Conservation (phyloP, 2,113 vertebrate species). For the Lethenteron reissneri region DNA sequence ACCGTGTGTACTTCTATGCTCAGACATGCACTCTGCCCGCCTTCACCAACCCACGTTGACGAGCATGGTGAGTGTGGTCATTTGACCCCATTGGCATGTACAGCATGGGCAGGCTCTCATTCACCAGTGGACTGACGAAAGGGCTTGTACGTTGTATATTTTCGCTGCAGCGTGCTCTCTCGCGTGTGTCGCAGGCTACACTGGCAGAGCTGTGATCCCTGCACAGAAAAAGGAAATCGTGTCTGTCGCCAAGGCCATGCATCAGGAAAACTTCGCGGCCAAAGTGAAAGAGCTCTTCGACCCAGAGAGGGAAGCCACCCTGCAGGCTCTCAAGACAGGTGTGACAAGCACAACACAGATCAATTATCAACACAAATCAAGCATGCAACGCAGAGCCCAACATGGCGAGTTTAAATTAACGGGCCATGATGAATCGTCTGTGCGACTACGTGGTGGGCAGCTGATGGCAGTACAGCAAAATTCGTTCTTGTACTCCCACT, state of each 20-base stretch:
- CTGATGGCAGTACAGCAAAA: background rate
- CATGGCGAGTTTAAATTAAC: background rate
- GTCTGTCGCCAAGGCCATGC: conserved; percentile 15
- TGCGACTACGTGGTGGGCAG: background rate
- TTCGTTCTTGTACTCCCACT: too few relatives aligned
- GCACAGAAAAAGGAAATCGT: conserved; percentile 13
- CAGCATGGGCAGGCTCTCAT: too few relatives aligned
- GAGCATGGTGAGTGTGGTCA: too few relatives aligned
- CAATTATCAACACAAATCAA: conserved; percentile 7
- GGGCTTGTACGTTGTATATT: too few relatives aligned
- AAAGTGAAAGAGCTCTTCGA: conserved; percentile 19
- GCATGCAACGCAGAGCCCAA: background rate
- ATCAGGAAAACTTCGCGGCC: conserved; percentile 12
- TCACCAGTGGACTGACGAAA: too few relatives aligned
- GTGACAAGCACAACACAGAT: conserved; percentile 7
- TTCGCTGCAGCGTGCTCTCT: too few relatives aligned
- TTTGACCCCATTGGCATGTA: too few relatives aligned
- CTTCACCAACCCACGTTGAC: too few relatives aligned
- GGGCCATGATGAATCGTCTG: conserved; percentile 1
- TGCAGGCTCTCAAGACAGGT: conserved; percentile 23
- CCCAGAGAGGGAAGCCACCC: conserved; percentile 18
- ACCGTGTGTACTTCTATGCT: too few relatives aligned
- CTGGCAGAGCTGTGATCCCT: conserved; percentile 9
- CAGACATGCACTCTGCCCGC: too few relatives aligned
- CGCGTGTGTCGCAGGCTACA: conserved; percentile 11